Conservation (phyloP, 2,113 vertebrate genomes). For the Pygathrix nemaeus region DNA sequence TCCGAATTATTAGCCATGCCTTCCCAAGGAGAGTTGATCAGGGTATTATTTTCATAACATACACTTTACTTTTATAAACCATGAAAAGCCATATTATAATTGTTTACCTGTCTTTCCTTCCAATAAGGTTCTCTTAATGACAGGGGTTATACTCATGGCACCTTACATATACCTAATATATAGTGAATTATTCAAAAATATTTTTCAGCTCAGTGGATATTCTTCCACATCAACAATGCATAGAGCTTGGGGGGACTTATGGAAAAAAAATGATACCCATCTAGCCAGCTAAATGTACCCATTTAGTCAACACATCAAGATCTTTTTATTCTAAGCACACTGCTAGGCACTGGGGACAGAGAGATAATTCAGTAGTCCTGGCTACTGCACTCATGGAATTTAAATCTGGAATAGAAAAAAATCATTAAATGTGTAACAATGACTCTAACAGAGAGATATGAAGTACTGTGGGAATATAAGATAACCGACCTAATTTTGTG, state of each 20-base stretch:
- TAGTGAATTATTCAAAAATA: neutral
- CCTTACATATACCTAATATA: neutral
- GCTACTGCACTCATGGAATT: neutral
- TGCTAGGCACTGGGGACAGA: neutral
- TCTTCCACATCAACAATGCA: neutral
- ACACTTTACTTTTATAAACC: neutral
- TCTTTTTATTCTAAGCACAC: neutral
- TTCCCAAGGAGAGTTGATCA: neutral
- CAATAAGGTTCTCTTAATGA: neutral
- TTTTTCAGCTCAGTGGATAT: neutral
- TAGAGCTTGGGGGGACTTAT: neutral
- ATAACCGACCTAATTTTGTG: neutral
- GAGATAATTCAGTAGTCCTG: neutral
- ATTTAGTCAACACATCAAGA: neutral
- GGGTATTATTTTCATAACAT: neutral
- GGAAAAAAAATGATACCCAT: neutral
- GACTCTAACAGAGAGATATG: neutral
- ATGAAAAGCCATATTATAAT: neutral
- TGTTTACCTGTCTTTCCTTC: neutral
- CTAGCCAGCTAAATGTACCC: neutral
- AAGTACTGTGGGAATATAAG: neutral
- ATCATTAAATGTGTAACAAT: neutral
- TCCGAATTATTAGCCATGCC: neutral
- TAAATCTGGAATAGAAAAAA: neutral
- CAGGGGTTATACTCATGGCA: neutral